Base-by-base conservation (phyloP, 2,113 vertebrate species). In the Tragelaphus buxtoni region DNA sequence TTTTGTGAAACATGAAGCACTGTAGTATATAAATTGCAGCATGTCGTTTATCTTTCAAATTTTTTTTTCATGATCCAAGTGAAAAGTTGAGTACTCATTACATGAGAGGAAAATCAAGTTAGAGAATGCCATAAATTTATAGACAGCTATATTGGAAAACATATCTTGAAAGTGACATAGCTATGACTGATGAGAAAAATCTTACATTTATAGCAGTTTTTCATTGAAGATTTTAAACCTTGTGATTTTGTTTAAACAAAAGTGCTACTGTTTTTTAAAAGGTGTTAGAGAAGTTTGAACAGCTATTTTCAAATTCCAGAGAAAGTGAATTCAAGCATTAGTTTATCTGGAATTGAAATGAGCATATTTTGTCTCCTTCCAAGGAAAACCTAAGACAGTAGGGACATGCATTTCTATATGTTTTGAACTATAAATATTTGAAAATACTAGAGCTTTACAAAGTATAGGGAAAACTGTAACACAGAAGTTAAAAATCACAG, bases 61-160 rank as follows among this genome's bases (percentile, higher is more conserved):
- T 92, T 96, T 98, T 95, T 97, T 98, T 96, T 98, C 97, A 98
- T 85, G 80, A 97, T 56, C 42, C 97, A 97, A 97, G 89, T 96
- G 97, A 99, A 98, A 98, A 98, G 97, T 97, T 76, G 90, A 97
- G 88, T 47, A 95, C 91, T 98, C 95, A 95, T 98, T 98, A 97
- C 55, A 45, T 77, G 93, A 96, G 85, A 98, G 51, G 42, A 97
- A 98, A 98, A 97, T 97, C 96, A 97, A 98, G 95, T 88, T 56
- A 69, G 35, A 98, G 82, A 96, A 96, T 56, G 91, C 47, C 92
- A 98, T 98, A 98, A 97, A 98, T 98, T 97, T 98, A n/a, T 45
- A 94, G 95, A 96, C 77, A 90, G 94, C 96, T 96, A 88, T 97
- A 97, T 82, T 98, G 95, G 96, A 98, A 98, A 98, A 98, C 90